phyloP scores from a whole-genome alignment of 2,113 vertebrate genomes.

The Lasiurus cinereus region DNA sequence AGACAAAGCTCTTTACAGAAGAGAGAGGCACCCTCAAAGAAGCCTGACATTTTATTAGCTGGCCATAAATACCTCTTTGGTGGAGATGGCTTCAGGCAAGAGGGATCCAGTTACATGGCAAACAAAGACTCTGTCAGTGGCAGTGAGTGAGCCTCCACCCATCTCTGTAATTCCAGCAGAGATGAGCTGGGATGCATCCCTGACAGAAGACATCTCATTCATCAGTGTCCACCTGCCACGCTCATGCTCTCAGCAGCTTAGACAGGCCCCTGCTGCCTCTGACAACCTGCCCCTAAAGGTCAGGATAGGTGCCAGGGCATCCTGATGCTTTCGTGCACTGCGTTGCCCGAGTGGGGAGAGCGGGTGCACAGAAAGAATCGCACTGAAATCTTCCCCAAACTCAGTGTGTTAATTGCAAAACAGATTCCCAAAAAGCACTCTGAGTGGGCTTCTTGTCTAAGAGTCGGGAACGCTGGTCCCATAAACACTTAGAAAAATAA shows the following conservation, averaged over 20 bases:
- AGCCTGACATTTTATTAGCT: slow-evolving; percentile 41
- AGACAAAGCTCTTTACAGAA: neutral
- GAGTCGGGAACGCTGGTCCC: neutral
- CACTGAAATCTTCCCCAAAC: neutral
- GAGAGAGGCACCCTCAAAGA: neutral
- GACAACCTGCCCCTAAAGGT: slow-evolving; percentile 54
- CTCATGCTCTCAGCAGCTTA: neutral
- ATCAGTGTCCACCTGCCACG: slow-evolving; percentile 2
- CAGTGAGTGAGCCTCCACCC: neutral
- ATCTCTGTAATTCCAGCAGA: neutral
- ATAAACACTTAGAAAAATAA: neutral
- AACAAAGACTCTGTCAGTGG: neutral
- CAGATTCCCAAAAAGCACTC: neutral
- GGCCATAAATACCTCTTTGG: slow-evolving; percentile 43
- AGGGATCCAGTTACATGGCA: neutral
- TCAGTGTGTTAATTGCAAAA: neutral
- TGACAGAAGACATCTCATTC: neutral
- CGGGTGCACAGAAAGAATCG: neutral
- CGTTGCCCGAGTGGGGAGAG: neutral
- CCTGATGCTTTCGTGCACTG: neutral
- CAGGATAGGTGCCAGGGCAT: slow-evolving; percentile 39
- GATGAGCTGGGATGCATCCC: neutral
- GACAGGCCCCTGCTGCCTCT: slow-evolving; percentile 26
- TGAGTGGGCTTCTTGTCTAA: neutral
- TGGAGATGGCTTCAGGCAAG: slow-evolving; percentile 18